phyloP scores from a whole-genome alignment of 2,113 vertebrate species.

The Cynoglossus semilaevis region DNA sequence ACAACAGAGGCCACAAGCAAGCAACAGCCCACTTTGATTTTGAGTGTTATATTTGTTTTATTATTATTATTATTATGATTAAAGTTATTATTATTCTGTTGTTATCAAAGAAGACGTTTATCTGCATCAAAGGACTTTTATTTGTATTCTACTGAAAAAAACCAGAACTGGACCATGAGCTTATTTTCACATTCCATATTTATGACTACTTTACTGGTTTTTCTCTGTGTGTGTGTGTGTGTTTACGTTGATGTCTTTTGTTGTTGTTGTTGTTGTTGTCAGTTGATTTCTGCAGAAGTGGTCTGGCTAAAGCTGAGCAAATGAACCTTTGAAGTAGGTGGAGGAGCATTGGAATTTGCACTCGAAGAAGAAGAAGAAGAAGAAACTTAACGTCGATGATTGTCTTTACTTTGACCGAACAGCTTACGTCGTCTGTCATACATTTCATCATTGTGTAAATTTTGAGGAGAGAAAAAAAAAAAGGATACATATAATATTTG shows the following conservation, averaged over 20 bases:
- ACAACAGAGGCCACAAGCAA: constrained; percentile 82
- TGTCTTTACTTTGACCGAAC: constrained; percentile 87
- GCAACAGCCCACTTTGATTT: constrained; percentile 76
- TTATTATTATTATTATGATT: not conserved
- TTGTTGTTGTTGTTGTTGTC: constrained; percentile 27
- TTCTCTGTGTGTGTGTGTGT: constrained; percentile 63
- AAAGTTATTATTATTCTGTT: constrained; percentile 70
- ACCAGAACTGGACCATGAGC: constrained; percentile 81
- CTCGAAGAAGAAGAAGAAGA: constrained; percentile 90
- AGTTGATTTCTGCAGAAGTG: constrained; percentile 67
- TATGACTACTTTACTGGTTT: constrained; percentile 78
- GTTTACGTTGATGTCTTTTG: constrained; percentile 39
- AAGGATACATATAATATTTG: constrained; percentile 85
- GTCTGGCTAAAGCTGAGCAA: constrained; percentile 73
- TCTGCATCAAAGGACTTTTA: constrained; percentile 90
- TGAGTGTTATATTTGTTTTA: constrained; percentile 50
- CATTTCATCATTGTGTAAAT: constrained; percentile 94
- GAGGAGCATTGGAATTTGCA: constrained; percentile 97
- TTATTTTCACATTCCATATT: constrained; percentile 94
- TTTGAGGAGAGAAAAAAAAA: constrained; percentile 80
- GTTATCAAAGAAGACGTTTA: constrained; percentile 51
- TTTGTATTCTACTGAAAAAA: constrained; percentile 80
- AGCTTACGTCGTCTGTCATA: constrained; percentile 91
- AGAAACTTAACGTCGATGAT: constrained; percentile 87
- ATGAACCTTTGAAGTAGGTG: constrained; percentile 86